Percentiles rank a stretch among this genome's conserved stretches.
These are phyloP conservation scores for Ligdia adustata DNA, from an alignment of 2,888 invertebrate species.

Conservation along the genomic window DNA sequence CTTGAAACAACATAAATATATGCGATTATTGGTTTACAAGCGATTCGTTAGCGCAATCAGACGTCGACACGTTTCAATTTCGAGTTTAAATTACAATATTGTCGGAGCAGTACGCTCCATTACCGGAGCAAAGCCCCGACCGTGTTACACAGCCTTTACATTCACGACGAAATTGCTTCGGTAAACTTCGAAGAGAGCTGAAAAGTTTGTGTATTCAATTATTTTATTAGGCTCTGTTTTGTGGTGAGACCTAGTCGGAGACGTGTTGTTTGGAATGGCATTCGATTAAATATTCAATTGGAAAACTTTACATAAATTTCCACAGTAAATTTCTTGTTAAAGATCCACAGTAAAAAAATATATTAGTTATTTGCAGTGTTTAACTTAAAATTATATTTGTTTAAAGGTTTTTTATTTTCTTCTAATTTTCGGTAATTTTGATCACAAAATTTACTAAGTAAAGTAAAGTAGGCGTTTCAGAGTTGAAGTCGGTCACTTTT, in stretches of 20 bases:
- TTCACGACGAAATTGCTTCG: constrained; percentile 38
- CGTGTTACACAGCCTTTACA: constrained; percentile 36
- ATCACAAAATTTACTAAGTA: too few species aligned
- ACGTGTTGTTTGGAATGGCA: too few species aligned
- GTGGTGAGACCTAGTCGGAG: constrained; percentile 21
- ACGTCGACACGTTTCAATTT: constrained; percentile 41
- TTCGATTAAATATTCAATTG: too few species aligned
- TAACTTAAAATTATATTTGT: too few species aligned
- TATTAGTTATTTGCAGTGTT: too few species aligned
- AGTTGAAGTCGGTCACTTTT: too few species aligned
- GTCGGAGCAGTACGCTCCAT: constrained; percentile 42
- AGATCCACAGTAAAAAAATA: too few species aligned
- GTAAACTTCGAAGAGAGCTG: constrained; percentile 34
- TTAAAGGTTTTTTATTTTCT: too few species aligned
- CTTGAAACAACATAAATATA: constrained; percentile 25
- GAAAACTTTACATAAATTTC: too few species aligned
- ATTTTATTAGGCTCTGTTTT: constrained; percentile 35
- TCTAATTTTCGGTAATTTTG: too few species aligned
- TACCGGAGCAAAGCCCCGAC: constrained; percentile 42
- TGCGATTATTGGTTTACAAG: constrained; percentile 29
- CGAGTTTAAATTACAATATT: constrained; percentile 46
- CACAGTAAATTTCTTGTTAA: too few species aligned
- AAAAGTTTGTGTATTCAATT: constrained; percentile 35
- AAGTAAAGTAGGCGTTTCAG: too few species aligned
- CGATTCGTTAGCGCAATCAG: constrained; percentile 37